phyloP scores from a whole-genome alignment of 2,888 invertebrate genomes.

The Ditylenchus weischeri region DNA sequence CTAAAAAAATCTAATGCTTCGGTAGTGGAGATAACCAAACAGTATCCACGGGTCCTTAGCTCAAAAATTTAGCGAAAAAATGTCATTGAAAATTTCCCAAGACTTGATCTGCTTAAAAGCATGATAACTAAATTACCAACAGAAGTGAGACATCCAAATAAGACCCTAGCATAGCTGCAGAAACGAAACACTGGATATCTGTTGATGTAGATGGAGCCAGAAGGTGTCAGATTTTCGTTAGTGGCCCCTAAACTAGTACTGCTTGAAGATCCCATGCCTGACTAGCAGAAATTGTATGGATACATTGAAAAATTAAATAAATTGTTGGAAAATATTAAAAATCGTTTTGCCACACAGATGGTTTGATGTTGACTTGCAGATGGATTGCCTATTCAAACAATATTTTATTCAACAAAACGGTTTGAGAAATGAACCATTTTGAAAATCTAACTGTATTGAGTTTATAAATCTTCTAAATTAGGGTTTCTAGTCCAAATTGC shows the following conservation, averaged over 20 bases:
- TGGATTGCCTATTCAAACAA: neutral
- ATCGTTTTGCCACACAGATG: constrained; percentile 5
- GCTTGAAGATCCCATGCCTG: neutral
- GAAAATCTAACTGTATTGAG: neutral
- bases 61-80: no score
- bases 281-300: neutral
- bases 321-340: neutral
- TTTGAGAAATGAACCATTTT: neutral
- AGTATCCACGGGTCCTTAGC: no score
- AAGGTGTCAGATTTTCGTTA: neutral
- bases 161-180: constrained; percentile 35
- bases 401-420: neutral
- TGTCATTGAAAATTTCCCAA: no score
- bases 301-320: neutral
- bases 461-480: no score
- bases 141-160: constrained; percentile 31
- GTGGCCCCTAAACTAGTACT: neutral
- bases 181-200: constrained; percentile 35
- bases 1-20: no score
- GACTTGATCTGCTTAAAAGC: no score
- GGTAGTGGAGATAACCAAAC: no score
- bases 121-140: constrained; percentile 15
- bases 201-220: constrained; percentile 32
- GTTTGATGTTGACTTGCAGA: neutral
- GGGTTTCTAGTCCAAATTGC: constrained; percentile 42